These are phyloP conservation scores for Gortyna flavago DNA, from an alignment of 2,888 invertebrate species.

Conservation along the genomic window DNA sequence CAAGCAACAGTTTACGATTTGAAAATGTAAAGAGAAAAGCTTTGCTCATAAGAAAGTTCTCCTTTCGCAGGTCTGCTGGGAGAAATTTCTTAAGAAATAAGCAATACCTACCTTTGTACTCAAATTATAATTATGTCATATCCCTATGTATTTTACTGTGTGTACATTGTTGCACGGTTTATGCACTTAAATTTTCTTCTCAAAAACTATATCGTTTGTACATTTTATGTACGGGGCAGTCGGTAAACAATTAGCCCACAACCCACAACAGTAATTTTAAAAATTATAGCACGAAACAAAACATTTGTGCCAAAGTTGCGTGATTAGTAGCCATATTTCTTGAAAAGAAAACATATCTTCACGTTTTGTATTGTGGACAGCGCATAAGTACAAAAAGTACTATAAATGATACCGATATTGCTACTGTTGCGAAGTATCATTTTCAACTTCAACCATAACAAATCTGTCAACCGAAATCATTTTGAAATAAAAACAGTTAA, in stretches of 20 bases:
- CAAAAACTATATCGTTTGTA: slow-evolving; percentile 23
- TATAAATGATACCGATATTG: slow-evolving; percentile 50
- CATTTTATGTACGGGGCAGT: slow-evolving; percentile 1
- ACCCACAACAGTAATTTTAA: slow-evolving; percentile 39
- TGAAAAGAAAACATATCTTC: slow-evolving; percentile 53
- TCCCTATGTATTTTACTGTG: too few species aligned
- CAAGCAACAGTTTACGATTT: background rate
- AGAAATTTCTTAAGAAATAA: too few species aligned
- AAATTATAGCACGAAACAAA: slow-evolving; percentile 57
- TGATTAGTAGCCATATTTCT: slow-evolving; percentile 58
- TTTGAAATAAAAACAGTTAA: background rate
- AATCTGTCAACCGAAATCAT: slow-evolving; percentile 31
- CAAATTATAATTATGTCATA: too few species aligned
- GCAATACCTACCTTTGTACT: too few species aligned
- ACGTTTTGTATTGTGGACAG: slow-evolving; percentile 54
- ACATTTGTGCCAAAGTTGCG: slow-evolving; percentile 59
- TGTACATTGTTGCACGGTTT: background rate
- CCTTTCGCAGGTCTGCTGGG: too few species aligned
- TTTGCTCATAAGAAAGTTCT: too few species aligned
- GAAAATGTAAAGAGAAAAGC: background rate
- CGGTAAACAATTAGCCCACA: slow-evolving; percentile 35
- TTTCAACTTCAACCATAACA: slow-evolving; percentile 26
- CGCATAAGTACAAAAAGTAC: slow-evolving; percentile 44
- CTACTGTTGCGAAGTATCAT: slow-evolving; percentile 44
- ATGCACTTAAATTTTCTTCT: background rate